Percentiles rank a stretch among this genome's conserved stretches.
Evolutionary conservation across 2,888 invertebrate species (phyloP).

Genomic region (Adelognathus sp.): DNA sequence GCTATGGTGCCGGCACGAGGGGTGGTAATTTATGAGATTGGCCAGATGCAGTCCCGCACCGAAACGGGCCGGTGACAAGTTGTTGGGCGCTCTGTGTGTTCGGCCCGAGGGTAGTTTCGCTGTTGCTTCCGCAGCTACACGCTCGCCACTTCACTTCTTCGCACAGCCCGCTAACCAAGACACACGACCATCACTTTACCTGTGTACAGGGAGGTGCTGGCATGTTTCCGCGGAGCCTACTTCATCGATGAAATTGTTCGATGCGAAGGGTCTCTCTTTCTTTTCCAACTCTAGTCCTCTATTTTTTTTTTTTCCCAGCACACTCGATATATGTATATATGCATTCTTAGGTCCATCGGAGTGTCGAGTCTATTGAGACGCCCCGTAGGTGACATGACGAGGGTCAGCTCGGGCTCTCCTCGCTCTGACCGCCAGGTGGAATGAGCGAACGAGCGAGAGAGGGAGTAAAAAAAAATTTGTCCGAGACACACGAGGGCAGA

Average conservation of each 20-base stretch:
- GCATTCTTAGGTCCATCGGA: slow-evolving; percentile 20
- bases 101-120: slow-evolving; percentile 36
- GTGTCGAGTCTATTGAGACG: slow-evolving; percentile 74
- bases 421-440: slow-evolving; percentile 76
- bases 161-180: not conserved
- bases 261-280: slow-evolving; percentile 62
- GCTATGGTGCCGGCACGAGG: slow-evolving; percentile 44
- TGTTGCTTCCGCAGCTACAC: slow-evolving; percentile 1
- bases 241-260: slow-evolving; percentile 73
- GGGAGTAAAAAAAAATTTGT: not conserved
- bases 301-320: slow-evolving; percentile 12
- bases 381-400: slow-evolving; percentile 76
- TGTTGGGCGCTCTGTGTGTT: slow-evolving; percentile 22
- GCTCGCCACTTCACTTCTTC: slow-evolving; percentile 41
- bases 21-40: slow-evolving; percentile 73
- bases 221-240: slow-evolving; percentile 60
- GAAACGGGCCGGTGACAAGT: slow-evolving; percentile 63
- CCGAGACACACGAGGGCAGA: slow-evolving; percentile 4
- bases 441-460: slow-evolving; percentile 50
- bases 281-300: slow-evolving; percentile 9
- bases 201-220: slow-evolving; percentile 37
- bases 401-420: slow-evolving; percentile 74
- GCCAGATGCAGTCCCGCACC: slow-evolving; percentile 59
- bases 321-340: slow-evolving; percentile 3
- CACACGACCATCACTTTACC: slow-evolving; percentile 1